These are phyloP conservation scores for Leptobrachium ailaonicum DNA, from an alignment of 2,113 vertebrate species.

Conservation along the genomic window DNA sequence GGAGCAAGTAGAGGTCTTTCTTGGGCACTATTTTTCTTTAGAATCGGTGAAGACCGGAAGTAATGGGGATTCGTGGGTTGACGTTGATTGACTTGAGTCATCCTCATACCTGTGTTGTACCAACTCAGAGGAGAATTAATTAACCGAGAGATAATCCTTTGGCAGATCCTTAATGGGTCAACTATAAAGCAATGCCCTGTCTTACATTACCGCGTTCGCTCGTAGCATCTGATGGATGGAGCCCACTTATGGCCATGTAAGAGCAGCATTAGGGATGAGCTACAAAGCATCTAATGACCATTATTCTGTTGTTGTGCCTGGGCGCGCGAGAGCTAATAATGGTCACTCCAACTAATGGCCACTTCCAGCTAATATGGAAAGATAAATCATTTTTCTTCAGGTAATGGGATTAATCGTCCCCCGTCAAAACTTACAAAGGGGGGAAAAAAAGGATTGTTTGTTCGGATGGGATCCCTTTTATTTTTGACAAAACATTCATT, in stretches of 20 bases:
- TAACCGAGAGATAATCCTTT: too few species aligned
- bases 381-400: not conserved
- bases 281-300: constrained; percentile 33
- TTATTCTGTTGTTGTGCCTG: constrained; percentile 21
- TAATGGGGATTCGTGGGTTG: too few species aligned
- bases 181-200: not conserved
- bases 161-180: not conserved
- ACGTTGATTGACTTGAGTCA: too few species aligned
- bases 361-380: constrained; percentile 31
- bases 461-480: not conserved
- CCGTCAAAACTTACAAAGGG: not conserved
- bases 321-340: constrained; percentile 7
- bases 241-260: constrained; percentile 14
- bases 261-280: constrained; percentile 14
- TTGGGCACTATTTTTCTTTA: too few species aligned
- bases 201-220: not conserved
- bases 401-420: not conserved
- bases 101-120: too few species aligned
- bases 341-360: constrained; percentile 28
- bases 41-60: too few species aligned
- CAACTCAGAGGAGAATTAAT: too few species aligned
- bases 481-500: too few species aligned
- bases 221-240: not conserved
- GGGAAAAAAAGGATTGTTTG: not conserved
- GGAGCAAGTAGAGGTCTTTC: too few species aligned